Percentiles rank a stretch among this genome's conserved stretches.
phyloP scores from a whole-genome alignment of 2,888 invertebrate genomes.

The Plebejus anna region DNA sequence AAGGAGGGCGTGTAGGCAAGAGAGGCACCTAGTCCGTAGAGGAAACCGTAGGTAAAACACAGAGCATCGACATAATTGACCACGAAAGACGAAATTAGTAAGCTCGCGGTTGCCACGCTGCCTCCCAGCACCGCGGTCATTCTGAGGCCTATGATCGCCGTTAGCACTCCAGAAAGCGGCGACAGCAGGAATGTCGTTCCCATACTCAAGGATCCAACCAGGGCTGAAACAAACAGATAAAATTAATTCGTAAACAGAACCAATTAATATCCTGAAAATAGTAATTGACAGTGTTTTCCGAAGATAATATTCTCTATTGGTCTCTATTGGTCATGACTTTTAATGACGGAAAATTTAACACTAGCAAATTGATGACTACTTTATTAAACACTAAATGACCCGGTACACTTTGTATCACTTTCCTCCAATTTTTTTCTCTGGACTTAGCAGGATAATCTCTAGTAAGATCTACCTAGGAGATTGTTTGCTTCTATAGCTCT shows the following conservation, averaged over 20 bases:
- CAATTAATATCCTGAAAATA: not conserved
- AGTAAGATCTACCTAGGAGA: not conserved
- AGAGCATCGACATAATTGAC: conserved; percentile 84
- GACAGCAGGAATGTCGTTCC: conserved; percentile 94
- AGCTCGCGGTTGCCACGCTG: conserved; percentile 85
- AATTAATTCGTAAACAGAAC: not conserved
- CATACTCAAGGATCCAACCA: conserved; percentile 92
- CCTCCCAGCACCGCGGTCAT: conserved; percentile 92
- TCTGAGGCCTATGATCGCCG: conserved; percentile 91
- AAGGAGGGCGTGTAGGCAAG: conserved; percentile 95
- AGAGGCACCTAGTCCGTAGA: conserved; percentile 94
- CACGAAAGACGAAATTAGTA: conserved; percentile 90
- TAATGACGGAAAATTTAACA: not conserved
- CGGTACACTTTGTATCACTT: no score
- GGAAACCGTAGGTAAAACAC: conserved; percentile 92
- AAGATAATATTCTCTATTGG: not conserved
- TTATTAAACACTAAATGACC: not conserved
- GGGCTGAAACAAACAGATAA: conserved; percentile 83
- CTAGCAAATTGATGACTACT: not conserved
- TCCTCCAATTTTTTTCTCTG: no score
- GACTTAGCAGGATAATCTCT: no score
- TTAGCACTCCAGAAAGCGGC: conserved; percentile 91
- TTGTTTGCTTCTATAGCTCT: not conserved
- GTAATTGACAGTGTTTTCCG: not conserved
- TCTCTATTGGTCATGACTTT: not conserved